These are phyloP conservation scores for Drosophila leonis DNA, from an alignment of 2,888 invertebrate species.

Conservation along the genomic window DNA sequence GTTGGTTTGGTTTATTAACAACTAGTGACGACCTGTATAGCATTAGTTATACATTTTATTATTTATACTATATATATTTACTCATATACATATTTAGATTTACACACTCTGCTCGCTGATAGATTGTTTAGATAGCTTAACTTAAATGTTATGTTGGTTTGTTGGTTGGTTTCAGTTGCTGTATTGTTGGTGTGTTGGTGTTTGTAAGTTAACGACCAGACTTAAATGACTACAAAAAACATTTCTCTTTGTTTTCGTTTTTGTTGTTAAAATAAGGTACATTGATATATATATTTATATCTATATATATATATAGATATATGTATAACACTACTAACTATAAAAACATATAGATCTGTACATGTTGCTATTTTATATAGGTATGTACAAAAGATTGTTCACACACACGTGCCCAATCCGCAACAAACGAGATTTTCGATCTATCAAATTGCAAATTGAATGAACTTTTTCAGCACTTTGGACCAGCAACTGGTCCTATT, in stretches of 20 bases:
- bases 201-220: constrained; percentile 73
- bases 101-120: constrained; percentile 24
- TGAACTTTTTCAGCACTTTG: constrained; percentile 9
- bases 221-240: constrained; percentile 77
- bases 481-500: constrained; percentile 9
- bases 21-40: constrained; percentile 65
- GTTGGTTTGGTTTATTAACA: constrained; percentile 48
- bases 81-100: background rate
- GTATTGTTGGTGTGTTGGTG: constrained; percentile 60
- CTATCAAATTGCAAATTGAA: background rate
- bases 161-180: constrained; percentile 69
- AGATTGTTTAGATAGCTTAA: constrained; percentile 35
- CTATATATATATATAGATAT: constrained; percentile 41
- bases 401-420: background rate
- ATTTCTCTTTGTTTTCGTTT: constrained; percentile 22
- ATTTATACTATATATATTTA: background rate
- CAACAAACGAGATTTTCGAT: constrained; percentile 9
- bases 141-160: constrained; percentile 6
- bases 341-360: constrained; percentile 39
- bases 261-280: constrained; percentile 76
- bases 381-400: constrained; percentile 2
- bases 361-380: constrained; percentile 13
- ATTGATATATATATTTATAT: constrained; percentile 59
- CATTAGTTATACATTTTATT: constrained; percentile 34
- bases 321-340: constrained; percentile 23